These are phyloP conservation scores for Diarsia dahlii DNA, from an alignment of 2,888 invertebrate species.

Conservation along the genomic window DNA sequence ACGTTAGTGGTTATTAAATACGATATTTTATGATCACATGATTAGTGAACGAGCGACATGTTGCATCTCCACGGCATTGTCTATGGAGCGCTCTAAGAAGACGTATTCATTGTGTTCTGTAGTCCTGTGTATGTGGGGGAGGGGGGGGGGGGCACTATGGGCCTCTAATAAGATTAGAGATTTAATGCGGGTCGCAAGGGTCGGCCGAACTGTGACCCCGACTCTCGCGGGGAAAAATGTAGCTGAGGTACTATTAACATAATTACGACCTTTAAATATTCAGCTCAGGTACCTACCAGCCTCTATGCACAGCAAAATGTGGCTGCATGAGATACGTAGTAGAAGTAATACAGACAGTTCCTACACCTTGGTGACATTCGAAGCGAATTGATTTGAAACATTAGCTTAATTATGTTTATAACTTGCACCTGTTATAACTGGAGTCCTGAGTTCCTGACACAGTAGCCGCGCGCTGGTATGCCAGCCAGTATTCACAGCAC, in stretches of 20 bases:
- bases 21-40: too few species aligned
- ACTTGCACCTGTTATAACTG: not conserved
- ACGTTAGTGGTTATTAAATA: not conserved
- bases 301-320: conserved; percentile 12
- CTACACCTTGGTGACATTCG: not conserved
- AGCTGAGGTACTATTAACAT: conserved; percentile 43
- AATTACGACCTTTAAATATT: conserved; percentile 58
- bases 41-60: not conserved
- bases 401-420: not conserved
- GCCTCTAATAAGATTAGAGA: conserved; percentile 62
- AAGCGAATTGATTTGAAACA: not conserved
- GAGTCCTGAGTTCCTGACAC: not conserved
- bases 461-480: conserved; percentile 3
- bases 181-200: conserved; percentile 52
- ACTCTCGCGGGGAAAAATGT: conserved; percentile 47
- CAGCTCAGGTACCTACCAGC: conserved; percentile 34
- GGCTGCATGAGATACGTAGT: not conserved
- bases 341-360: not conserved
- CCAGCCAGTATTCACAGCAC: not conserved
- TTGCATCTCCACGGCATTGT: not conserved
- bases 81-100: conserved; percentile 9
- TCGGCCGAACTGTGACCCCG: conserved; percentile 43
- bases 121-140: not conserved
- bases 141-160: conserved; percentile 15
- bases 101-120: conserved; percentile 55